These are phyloP conservation scores for Sialis lutaria DNA, from an alignment of 2,888 invertebrate genomes.

Conservation along the genomic window DNA sequence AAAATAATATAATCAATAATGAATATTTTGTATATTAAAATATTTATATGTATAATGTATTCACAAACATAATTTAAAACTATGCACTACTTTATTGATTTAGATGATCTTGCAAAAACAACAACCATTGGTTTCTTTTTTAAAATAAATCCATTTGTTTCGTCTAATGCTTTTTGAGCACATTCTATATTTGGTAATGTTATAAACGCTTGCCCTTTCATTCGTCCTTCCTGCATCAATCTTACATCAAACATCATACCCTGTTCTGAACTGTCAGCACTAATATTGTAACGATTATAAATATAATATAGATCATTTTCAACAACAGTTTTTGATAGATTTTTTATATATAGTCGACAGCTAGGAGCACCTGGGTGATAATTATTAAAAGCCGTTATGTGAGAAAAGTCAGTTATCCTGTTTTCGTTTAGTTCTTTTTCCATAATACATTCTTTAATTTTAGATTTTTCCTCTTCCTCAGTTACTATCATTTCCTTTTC, in stretches of 20 bases:
- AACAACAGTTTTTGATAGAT: slow-evolving; percentile 66
- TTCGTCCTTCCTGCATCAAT: slow-evolving; percentile 84
- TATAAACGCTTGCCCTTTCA: slow-evolving; percentile 93
- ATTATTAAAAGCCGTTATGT: slow-evolving; percentile 67
- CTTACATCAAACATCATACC: slow-evolving; percentile 44
- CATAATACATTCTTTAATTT: slow-evolving; percentile 26
- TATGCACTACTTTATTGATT: not conserved
- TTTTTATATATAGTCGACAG: slow-evolving; percentile 81
- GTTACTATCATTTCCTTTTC: slow-evolving; percentile 12
- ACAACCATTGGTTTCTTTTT: slow-evolving; percentile 85
- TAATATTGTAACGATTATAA: slow-evolving; percentile 43
- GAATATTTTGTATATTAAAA: no score
- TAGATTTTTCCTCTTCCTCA: slow-evolving; percentile 14
- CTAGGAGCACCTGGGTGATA: slow-evolving; percentile 69
- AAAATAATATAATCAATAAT: no score
- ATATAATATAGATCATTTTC: slow-evolving; percentile 57
- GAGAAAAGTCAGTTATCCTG: slow-evolving; percentile 46
- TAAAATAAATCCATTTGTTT: slow-evolving; percentile 76
- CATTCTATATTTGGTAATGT: slow-evolving; percentile 52
- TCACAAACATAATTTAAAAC: no score
- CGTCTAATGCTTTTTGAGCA: slow-evolving; percentile 58
- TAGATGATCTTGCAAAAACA: slow-evolving; percentile 49
- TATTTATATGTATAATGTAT: no score
- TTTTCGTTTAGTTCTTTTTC: slow-evolving; percentile 47
- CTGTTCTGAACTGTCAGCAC: slow-evolving; percentile 21